Evolutionary conservation across 2,797 vertebrate genomes (phyloP), one percentile per base, ranked within the genome.

Genomic region (Pseudopleuronectes americanus): DNA sequence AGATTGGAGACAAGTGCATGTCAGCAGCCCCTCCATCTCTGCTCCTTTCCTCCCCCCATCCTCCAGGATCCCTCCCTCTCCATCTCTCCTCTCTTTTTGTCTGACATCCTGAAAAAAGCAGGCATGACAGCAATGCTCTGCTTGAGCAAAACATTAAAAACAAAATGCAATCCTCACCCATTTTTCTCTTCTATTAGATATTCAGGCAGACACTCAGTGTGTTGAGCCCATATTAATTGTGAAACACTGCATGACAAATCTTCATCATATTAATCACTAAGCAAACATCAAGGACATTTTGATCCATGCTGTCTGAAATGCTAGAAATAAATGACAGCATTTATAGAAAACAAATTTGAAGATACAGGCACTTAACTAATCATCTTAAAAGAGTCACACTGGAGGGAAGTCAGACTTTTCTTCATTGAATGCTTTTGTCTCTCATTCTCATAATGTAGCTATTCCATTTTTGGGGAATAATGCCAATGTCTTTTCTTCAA

Each of bases 1-100:
- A 96, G 97, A 97, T 97, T 97, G 96, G 96, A 96, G 97, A 96
- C 96, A 96, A 97, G 96, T 96, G 94, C 96, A 96, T 96, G 96
- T 96, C 96, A 95, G 94, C 93, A 94, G 92, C 93, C 92, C 92
- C 91, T 91, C 92, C 87, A 88, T 89, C 95, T 93, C 89, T 87
- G 88, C 77, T 68, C 76, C 76, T 81, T 73, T 81, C 71, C 79
- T 68, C 80, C 80, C 76, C 72, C 84, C 76, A 79, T 84, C 87
- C 86, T 91, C 84, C 87, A 91, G 90, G 90, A 93, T 92, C 89
- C 90, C 89, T 92, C 89, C 87, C 85, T 91, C 91, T 91, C 90
- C 88, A 93, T 92, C 91, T 87, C 81, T 89, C 76, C 85, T 87
- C 84, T 90, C 84, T 91, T 94, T 94, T 93, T 94, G 93, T 95